phyloP scores from a whole-genome alignment of 2,797 vertebrate species.

The Coranthus polyacanthus region DNA sequence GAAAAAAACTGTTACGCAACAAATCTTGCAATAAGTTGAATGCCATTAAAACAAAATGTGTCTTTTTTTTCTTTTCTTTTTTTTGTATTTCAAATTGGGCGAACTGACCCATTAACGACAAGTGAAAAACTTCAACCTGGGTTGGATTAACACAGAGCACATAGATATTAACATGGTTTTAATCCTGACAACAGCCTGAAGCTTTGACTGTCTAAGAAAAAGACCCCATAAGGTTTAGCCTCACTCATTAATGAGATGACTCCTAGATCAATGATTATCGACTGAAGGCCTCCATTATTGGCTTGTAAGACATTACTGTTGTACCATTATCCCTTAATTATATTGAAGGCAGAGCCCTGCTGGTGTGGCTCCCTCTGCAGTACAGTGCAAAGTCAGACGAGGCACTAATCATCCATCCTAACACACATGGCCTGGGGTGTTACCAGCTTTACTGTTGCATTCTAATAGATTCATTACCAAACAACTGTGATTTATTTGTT shows the following conservation, averaged over 20 bases:
- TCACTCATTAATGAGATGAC: conserved; percentile 74
- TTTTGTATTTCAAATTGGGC: too few relatives aligned
- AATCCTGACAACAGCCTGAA: conserved; percentile 21
- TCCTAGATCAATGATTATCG: conserved; percentile 77
- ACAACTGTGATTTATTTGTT: conserved; percentile 56
- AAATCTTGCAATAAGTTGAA: too few relatives aligned
- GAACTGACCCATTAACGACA: background rate
- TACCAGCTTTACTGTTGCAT: conserved; percentile 45
- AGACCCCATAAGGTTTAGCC: conserved; percentile 48
- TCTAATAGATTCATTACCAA: conserved; percentile 59
- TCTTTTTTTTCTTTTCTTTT: too few relatives aligned
- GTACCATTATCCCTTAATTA: conserved; percentile 81
- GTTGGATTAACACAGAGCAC: conserved; percentile 7
- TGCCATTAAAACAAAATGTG: too few relatives aligned
- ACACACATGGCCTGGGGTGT: conserved; percentile 33
- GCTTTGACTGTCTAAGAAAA: conserved; percentile 41
- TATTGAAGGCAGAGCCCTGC: conserved; percentile 51
- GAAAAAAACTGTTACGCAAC: too few relatives aligned
- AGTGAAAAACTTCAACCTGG: too few relatives aligned
- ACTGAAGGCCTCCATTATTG: conserved; percentile 74
- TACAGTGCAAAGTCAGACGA: conserved; percentile 44
- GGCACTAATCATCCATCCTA: conserved; percentile 52
- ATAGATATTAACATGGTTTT: conserved; percentile 23
- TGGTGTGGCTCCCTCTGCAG: conserved; percentile 28
- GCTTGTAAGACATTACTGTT: conserved; percentile 82